Percentiles rank a stretch among this genome's conserved stretches.
Conservation (phyloP, 37 sponge, comb jelly and placozoan genomes). For the Beroe ovata region DNA sequence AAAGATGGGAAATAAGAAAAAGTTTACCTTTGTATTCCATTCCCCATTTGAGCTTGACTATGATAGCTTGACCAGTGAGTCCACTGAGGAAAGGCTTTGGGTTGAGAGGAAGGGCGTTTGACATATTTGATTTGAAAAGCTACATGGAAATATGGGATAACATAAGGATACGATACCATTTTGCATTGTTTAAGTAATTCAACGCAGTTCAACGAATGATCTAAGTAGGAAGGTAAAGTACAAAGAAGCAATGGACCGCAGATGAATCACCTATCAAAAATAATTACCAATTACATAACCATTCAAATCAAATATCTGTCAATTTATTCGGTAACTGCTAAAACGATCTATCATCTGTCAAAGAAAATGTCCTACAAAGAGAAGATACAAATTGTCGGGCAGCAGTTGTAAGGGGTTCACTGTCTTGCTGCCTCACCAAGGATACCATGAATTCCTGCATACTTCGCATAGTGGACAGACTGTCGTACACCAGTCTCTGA, state of each 20-base stretch:
- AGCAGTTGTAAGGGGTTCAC: neutral
- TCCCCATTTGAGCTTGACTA: slow-evolving; percentile 98
- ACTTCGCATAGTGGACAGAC: neutral
- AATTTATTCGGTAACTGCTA: no score
- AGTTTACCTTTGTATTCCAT: slow-evolving; percentile 94
- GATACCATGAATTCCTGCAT: slow-evolving; percentile 46
- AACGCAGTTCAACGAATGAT: no score
- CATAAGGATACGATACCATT: no score
- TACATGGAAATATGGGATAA: neutral
- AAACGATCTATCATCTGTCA: neutral
- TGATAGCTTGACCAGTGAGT: slow-evolving; percentile 95
- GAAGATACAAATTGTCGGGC: neutral
- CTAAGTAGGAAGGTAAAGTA: no score
- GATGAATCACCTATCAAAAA: no score
- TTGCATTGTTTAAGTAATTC: no score
- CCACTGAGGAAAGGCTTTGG: slow-evolving; percentile 97
- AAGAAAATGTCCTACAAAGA: neutral
- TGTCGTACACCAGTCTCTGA: slow-evolving; percentile 43
- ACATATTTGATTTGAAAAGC: neutral
- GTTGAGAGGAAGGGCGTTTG: slow-evolving; percentile 82
- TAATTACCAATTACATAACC: no score
- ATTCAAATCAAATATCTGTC: no score
- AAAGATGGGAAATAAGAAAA: no score
- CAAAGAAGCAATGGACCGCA: no score
- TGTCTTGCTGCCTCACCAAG: neutral